Conservation (phyloP, 2,888 invertebrate species). For the Prosapia bicincta region DNA sequence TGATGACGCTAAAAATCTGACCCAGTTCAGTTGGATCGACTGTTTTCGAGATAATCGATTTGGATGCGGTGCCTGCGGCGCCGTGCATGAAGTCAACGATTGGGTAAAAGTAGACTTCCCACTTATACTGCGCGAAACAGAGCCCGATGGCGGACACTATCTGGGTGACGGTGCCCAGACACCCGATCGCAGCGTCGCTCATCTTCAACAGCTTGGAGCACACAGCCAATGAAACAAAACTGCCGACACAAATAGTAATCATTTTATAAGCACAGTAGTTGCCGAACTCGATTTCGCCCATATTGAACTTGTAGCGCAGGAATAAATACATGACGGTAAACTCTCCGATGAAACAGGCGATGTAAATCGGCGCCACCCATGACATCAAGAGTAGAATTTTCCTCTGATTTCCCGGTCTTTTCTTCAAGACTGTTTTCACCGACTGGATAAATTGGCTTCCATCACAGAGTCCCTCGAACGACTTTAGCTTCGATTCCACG, state of each 20-base stretch:
- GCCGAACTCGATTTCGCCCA: slow-evolving; percentile 33
- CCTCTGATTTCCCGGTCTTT: slow-evolving; percentile 24
- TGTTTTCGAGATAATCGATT: slow-evolving; percentile 30
- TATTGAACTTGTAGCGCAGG: slow-evolving; percentile 32
- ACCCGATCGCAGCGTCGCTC: slow-evolving; percentile 29
- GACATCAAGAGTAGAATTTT: slow-evolving; percentile 26
- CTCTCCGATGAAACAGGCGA: slow-evolving; percentile 33
- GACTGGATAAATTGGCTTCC: background rate
- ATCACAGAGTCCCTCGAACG: background rate
- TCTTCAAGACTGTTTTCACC: slow-evolving; percentile 25
- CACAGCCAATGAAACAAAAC: slow-evolving; percentile 27
- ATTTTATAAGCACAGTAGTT: slow-evolving; percentile 33
- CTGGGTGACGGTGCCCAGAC: slow-evolving; percentile 28
- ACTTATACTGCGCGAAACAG: slow-evolving; percentile 20
- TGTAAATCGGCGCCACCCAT: slow-evolving; percentile 29
- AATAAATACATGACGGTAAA: slow-evolving; percentile 34
- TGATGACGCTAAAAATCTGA: slow-evolving; percentile 26
- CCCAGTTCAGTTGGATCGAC: slow-evolving; percentile 28
- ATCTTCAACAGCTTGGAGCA: slow-evolving; percentile 27
- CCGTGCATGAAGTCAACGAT: slow-evolving; percentile 30
- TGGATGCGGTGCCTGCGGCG: slow-evolving; percentile 23
- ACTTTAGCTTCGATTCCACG: slow-evolving; percentile 8
- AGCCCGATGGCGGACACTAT: slow-evolving; percentile 27
- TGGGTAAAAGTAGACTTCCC: slow-evolving; percentile 31
- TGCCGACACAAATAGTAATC: slow-evolving; percentile 32